A percentile compares a stretch with the other conserved stretches of the same genome.
phyloP scores from a whole-genome alignment of 2,797 vertebrate genomes.

The Arrhamphus sclerolepis region DNA sequence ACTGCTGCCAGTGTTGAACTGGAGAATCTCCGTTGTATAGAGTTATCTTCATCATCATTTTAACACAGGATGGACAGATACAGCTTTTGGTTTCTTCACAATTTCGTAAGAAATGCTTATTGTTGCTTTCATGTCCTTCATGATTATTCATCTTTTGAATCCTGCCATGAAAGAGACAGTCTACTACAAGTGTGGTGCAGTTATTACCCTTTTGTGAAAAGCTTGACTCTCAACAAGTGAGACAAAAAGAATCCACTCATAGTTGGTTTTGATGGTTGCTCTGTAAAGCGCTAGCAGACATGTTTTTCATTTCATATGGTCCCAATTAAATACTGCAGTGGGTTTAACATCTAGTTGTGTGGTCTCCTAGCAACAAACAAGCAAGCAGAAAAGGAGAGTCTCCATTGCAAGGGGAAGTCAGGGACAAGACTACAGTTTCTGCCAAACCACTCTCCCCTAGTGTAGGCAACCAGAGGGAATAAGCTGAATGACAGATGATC shows the following conservation, averaged over 20 bases:
- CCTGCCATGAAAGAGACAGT: conserved; percentile 2
- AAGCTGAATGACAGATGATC: conserved; percentile 64
- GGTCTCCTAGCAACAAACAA: conserved; percentile 77
- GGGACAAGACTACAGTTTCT: conserved; percentile 43
- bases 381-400: conserved; percentile 62
- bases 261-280: conserved; percentile 37
- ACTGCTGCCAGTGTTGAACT: conserved; percentile 45
- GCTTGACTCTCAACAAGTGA: conserved; percentile 12
- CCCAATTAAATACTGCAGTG: conserved; percentile 70
- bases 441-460: conserved; percentile 53
- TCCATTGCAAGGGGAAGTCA: conserved; percentile 33
- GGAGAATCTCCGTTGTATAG: conserved; percentile 12
- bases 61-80: neutral
- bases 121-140: neutral
- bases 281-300: conserved; percentile 55
- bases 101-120: neutral
- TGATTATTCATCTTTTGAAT: conserved; percentile 19
- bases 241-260: conserved; percentile 44
- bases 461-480: conserved; percentile 55
- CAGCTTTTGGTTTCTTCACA: neutral
- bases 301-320: conserved; percentile 75
- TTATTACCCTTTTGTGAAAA: neutral
- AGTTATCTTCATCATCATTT: conserved; percentile 16
- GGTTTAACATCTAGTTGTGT: conserved; percentile 54
- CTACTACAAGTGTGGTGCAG: conserved; percentile 2